A percentile compares a stretch with the other conserved stretches of the same genome.
These are phyloP conservation scores for Agonopterix subpropinquella DNA, from an alignment of 2,888 invertebrate species.

Conservation along the genomic window DNA sequence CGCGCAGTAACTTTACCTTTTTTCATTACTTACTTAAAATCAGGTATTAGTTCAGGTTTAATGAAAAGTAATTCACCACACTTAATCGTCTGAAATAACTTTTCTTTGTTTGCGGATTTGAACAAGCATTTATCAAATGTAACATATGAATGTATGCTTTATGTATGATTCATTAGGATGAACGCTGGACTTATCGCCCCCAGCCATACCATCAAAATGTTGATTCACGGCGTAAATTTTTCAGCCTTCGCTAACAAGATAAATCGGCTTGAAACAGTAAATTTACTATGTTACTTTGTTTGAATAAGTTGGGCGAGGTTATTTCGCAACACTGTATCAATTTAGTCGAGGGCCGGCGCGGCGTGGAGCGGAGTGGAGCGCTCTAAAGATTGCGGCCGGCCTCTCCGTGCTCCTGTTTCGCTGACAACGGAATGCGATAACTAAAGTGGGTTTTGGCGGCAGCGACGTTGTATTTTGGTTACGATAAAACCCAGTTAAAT, in stretches of 20 bases:
- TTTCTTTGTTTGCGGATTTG: too few relatives aligned
- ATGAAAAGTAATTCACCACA: too few relatives aligned
- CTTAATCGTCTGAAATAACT: too few relatives aligned
- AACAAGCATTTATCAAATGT: too few relatives aligned
- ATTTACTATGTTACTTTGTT: conserved; percentile 20
- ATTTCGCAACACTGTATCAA: conserved; percentile 71
- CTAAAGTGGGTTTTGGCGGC: conserved; percentile 60
- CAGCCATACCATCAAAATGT: too few relatives aligned
- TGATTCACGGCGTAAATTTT: not conserved
- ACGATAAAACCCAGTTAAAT: conserved; percentile 44
- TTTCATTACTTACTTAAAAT: too few relatives aligned
- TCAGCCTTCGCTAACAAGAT: conserved; percentile 8
- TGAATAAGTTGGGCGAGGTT: conserved; percentile 67
- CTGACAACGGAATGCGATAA: conserved; percentile 64
- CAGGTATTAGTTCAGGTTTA: too few relatives aligned
- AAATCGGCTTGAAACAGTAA: conserved; percentile 3
- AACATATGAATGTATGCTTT: too few relatives aligned
- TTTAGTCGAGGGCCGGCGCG: conserved; percentile 53
- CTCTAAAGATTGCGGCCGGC: conserved; percentile 53
- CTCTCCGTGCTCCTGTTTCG: conserved; percentile 57
- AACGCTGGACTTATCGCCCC: too few relatives aligned
- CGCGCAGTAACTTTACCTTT: too few relatives aligned
- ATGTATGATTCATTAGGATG: too few relatives aligned
- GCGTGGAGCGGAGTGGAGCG: conserved; percentile 18
- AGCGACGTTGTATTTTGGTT: conserved; percentile 45